Percentiles rank a stretch among this genome's conserved stretches.
phyloP scores from a whole-genome alignment of 2,113 vertebrate genomes.

The Rhabdomys dilectus region DNA sequence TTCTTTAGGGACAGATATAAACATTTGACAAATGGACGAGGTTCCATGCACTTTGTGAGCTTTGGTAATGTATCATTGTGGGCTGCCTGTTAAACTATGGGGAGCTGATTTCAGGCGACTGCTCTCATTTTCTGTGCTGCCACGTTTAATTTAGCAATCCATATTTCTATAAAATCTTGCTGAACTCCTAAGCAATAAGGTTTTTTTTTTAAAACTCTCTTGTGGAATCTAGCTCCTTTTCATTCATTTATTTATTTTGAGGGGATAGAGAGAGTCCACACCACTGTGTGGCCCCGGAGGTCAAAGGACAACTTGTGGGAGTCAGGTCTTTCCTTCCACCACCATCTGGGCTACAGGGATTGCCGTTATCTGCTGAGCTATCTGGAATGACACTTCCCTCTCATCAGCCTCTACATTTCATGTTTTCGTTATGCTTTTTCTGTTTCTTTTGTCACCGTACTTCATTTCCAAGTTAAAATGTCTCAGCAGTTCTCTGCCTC shows the following conservation, averaged over 20 bases:
- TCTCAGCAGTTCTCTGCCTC: conserved; percentile 45
- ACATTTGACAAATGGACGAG: conserved; percentile 48
- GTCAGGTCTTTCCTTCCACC: neutral
- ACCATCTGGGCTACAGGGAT: neutral
- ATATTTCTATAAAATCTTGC: conserved; percentile 65
- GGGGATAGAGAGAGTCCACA: neutral
- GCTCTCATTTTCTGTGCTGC: conserved; percentile 62
- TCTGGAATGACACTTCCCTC: neutral
- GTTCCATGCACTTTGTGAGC: conserved; percentile 38
- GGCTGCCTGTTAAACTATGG: conserved; percentile 37
- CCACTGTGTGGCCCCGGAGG: neutral
- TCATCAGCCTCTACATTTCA: neutral
- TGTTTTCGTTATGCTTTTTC: conserved; percentile 20
- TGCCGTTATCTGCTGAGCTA: neutral
- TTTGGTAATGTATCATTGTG: conserved; percentile 40
- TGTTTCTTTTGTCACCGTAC: conserved; percentile 8
- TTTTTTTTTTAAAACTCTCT: neutral
- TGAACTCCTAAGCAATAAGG: conserved; percentile 44
- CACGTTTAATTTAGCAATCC: conserved; percentile 62
- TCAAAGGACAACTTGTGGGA: neutral
- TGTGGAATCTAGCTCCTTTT: neutral
- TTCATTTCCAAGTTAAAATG: conserved; percentile 9
- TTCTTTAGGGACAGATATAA: conserved; percentile 37
- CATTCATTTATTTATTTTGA: neutral
- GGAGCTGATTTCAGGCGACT: conserved; percentile 52